phyloP scores from a whole-genome alignment of 2,888 invertebrate species.

The Eupithecia inturbata region DNA sequence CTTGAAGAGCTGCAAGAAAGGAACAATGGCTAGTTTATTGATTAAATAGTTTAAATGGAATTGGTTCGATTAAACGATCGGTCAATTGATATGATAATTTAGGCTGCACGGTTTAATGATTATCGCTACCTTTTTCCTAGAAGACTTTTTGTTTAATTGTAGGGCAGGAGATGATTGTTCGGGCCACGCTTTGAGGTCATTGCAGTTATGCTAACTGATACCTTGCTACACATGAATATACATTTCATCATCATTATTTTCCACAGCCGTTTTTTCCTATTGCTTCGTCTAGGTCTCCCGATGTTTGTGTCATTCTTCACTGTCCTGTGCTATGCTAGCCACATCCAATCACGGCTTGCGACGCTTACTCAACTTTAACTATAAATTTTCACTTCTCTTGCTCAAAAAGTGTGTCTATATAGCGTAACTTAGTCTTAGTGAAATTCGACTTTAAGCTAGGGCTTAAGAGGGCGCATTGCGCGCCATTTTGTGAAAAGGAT shows the following conservation, averaged over 20 bases:
- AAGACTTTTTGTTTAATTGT: neutral
- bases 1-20: neutral
- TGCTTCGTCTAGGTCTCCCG: neutral
- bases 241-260: neutral
- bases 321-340: neutral
- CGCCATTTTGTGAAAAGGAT: too few relatives aligned
- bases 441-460: too few relatives aligned
- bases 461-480: too few relatives aligned
- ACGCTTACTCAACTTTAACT: too few relatives aligned
- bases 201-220: neutral
- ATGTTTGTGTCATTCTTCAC: neutral
- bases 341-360: neutral
- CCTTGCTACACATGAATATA: too few relatives aligned
- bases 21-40: neutral
- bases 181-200: neutral
- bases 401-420: too few relatives aligned
- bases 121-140: neutral
- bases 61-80: slow-evolving; percentile 7
- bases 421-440: too few relatives aligned
- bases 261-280: neutral
- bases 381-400: too few relatives aligned
- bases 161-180: neutral
- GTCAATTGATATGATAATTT: neutral
- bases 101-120: neutral
- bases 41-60: slow-evolving; percentile 6